Percentiles rank a stretch among this genome's conserved stretches.
Conservation (phyloP, 2,888 invertebrate species). For the Magallana nippona region DNA sequence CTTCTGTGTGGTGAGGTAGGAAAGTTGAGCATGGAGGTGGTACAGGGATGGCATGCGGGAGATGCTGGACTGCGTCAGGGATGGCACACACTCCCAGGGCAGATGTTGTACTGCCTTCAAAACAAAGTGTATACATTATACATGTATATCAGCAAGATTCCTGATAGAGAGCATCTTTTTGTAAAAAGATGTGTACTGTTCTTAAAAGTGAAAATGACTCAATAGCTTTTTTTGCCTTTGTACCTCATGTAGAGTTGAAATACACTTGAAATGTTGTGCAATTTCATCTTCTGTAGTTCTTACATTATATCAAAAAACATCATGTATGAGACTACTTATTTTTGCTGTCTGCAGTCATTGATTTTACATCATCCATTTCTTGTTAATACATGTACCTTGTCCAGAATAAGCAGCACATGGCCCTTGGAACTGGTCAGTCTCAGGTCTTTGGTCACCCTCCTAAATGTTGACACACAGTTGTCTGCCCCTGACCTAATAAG, state of each 20-base stretch:
- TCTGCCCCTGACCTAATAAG: neutral
- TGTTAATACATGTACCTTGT: constrained; percentile 8
- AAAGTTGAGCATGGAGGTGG: constrained; percentile 75
- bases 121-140: neutral
- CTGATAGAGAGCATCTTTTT: too few species aligned
- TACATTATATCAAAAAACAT: too few species aligned
- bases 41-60: constrained; percentile 86
- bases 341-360: too few species aligned
- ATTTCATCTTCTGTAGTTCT: too few species aligned
- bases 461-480: neutral
- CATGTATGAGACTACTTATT: too few species aligned
- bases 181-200: too few species aligned
- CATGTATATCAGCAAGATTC: too few species aligned
- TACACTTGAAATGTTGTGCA: too few species aligned
- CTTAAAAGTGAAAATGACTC: too few species aligned
- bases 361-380: too few species aligned
- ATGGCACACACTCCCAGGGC: constrained; percentile 89
- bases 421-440: neutral
- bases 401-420: constrained; percentile 7
- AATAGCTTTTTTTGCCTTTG: too few species aligned
- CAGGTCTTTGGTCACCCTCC: neutral
- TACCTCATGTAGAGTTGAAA: too few species aligned
- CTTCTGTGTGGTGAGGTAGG: constrained; percentile 52
- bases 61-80: constrained; percentile 85
- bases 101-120: constrained; percentile 84